Percentiles rank a stretch among this genome's conserved stretches.
These are phyloP conservation scores for Sympetrum striolatum DNA, from an alignment of 2,888 invertebrate species.

Conservation along the genomic window DNA sequence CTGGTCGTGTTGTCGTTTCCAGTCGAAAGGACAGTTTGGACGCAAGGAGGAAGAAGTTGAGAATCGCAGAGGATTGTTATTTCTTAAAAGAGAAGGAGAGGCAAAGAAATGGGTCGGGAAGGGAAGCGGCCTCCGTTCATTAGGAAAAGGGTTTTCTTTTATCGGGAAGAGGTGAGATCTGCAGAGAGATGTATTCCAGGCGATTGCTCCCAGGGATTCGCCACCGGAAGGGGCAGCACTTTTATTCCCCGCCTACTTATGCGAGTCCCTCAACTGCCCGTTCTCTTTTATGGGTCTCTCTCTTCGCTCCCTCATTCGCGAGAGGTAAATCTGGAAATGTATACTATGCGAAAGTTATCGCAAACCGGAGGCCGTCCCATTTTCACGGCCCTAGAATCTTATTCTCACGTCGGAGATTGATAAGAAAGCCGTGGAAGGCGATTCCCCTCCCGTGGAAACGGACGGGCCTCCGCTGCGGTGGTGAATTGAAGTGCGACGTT, in stretches of 20 bases:
- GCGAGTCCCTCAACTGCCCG: neutral
- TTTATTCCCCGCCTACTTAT: neutral
- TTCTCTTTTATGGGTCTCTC: neutral
- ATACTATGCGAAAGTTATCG: neutral
- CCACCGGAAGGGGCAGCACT: neutral
- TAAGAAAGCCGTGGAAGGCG: too few species aligned
- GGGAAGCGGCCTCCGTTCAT: neutral
- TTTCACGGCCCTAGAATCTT: too few species aligned
- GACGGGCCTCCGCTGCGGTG: too few species aligned
- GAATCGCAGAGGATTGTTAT: too few species aligned
- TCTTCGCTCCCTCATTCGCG: neutral
- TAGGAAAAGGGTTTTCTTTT: neutral
- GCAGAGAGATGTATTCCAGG: neutral
- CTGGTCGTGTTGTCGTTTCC: too few species aligned
- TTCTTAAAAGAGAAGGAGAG: neutral
- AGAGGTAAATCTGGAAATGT: neutral
- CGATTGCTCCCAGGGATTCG: neutral
- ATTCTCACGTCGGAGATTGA: too few species aligned
- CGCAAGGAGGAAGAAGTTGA: too few species aligned
- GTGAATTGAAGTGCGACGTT: too few species aligned
- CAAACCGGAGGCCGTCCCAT: neutral
- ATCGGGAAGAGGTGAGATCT: neutral
- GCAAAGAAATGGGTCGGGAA: neutral
- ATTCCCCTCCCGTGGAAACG: too few species aligned
- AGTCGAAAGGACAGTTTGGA: too few species aligned